Evolutionary conservation across 2,113 vertebrate genomes (phyloP).

Genomic region (Ageneiosus marmoratus): DNA sequence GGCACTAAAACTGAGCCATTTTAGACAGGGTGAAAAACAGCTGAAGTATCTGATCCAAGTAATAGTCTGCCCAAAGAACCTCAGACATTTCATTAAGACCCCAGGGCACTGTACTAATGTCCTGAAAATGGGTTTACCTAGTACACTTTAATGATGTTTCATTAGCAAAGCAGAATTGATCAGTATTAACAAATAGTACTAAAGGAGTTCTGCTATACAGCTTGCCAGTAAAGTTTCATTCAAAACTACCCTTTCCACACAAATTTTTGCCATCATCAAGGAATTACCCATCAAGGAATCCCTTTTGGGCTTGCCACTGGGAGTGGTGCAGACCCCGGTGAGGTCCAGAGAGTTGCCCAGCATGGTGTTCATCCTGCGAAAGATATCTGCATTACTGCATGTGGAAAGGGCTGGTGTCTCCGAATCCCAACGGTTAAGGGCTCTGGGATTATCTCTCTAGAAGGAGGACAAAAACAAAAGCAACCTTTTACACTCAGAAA

Average conservation of each 20-base stretch:
- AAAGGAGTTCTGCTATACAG: background rate
- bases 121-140: too few species aligned
- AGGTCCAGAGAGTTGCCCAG: constrained; percentile 94
- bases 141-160: too few species aligned
- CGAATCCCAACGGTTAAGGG: constrained; percentile 81
- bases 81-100: too few species aligned
- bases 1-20: too few species aligned
- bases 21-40: too few species aligned
- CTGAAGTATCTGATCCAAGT: too few species aligned
- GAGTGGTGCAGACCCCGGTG: constrained; percentile 91
- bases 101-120: too few species aligned
- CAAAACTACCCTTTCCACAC: background rate
- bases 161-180: background rate
- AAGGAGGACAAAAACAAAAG: background rate
- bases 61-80: too few species aligned
- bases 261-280: background rate
- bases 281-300: constrained; percentile 81
- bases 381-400: constrained; percentile 93
- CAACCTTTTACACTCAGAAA: background rate
- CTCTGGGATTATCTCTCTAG: constrained; percentile 85
- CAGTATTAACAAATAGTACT: background rate
- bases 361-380: constrained; percentile 95
- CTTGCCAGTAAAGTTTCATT: background rate
- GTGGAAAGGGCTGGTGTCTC: constrained; percentile 87
- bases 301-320: constrained; percentile 76